Percentiles rank a stretch among this genome's conserved stretches.
These are phyloP conservation scores for Neomonachus schauinslandi DNA, from an alignment of 2,113 vertebrate species.

Conservation along the genomic window DNA sequence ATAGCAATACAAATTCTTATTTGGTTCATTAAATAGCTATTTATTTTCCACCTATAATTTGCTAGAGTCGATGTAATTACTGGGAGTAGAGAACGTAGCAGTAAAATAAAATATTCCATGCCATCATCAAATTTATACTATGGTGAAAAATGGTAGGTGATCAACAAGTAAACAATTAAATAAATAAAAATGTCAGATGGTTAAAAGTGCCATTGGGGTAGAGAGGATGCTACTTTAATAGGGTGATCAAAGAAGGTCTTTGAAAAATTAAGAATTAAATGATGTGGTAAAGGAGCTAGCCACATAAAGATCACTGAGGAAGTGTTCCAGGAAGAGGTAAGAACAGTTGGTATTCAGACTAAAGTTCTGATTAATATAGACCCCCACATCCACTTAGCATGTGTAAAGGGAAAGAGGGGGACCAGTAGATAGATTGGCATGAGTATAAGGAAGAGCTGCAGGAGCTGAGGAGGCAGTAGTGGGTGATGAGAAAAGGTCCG, in stretches of 20 bases:
- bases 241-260: not conserved
- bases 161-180: not conserved
- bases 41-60: not conserved
- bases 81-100: accelerated
- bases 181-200: not conserved
- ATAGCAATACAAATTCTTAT: not conserved
- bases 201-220: not conserved
- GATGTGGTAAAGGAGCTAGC: not conserved
- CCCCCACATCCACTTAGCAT: not conserved
- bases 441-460: not conserved
- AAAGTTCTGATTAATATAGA: not conserved
- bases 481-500: not conserved
- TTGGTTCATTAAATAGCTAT: not conserved
- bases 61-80: not conserved
- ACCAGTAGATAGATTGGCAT: accelerated
- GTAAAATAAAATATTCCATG: not conserved
- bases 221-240: not conserved
- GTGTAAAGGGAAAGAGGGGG: accelerated
- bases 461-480: accelerated
- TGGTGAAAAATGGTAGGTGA: not conserved
- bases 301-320: not conserved
- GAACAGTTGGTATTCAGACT: not conserved
- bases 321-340: not conserved
- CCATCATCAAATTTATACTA: not conserved
- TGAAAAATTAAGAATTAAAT: not conserved